Percentiles rank a stretch among this genome's conserved stretches.
These are phyloP conservation scores for Cheirogaleus medius DNA, from an alignment of 2,113 vertebrate genomes.

Conservation along the genomic window DNA sequence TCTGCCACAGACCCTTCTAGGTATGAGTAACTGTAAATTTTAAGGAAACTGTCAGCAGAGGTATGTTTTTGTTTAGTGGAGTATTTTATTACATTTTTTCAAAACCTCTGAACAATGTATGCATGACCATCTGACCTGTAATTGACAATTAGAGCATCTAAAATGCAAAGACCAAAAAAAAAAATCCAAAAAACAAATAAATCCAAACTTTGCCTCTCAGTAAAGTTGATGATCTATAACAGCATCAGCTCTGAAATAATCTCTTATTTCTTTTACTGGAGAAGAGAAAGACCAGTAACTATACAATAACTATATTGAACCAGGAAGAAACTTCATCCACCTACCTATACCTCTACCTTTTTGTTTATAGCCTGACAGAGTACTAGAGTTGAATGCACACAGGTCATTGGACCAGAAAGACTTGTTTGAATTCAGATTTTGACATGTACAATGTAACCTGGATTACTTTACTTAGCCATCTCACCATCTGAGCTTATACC, in stretches of 20 bases:
- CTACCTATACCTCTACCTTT: neutral
- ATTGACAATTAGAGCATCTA: neutral
- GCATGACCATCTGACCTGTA: neutral
- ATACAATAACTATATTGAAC: neutral
- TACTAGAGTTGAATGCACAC: neutral
- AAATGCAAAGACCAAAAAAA: neutral
- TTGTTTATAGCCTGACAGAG: neutral
- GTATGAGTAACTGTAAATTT: neutral
- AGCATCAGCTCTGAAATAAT: neutral
- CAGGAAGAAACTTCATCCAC: neutral
- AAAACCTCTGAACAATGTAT: neutral
- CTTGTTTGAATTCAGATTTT: neutral
- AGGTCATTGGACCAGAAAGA: neutral
- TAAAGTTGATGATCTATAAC: neutral
- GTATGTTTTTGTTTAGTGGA: neutral
- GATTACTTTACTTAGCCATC: neutral
- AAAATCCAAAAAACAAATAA: neutral
- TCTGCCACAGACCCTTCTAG: neutral
- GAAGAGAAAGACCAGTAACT: neutral
- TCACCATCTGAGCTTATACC: neutral
- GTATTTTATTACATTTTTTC: neutral
- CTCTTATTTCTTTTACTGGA: neutral
- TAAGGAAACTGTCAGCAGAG: neutral
- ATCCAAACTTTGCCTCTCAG: neutral
- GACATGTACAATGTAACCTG: neutral